Base-by-base conservation (phyloP, 2,888 invertebrate species). In the Saturnia japonica region DNA sequence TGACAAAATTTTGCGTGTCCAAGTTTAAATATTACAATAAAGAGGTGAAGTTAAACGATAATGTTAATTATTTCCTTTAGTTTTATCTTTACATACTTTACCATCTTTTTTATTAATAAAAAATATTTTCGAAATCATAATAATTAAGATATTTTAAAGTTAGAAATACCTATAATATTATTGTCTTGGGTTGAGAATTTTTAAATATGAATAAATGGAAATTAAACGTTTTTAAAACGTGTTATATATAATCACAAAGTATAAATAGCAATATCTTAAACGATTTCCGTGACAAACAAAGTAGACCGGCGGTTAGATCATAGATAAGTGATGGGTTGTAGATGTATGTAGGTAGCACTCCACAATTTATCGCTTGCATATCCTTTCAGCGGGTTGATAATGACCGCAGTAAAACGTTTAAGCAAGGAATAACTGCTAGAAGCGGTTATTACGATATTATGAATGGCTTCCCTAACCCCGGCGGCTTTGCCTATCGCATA, bases 341-440 rank as follows among this genome's bases (percentile, higher is more conserved):
- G 82, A 85, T 86, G 85, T 82, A 87, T 87, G 85, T 88, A 87
- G 85, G 88, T 87, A 85, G 82, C 85, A 85, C 82, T 88, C 77
- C 83, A 88, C 86, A 90, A 94, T 94, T 93, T 94, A 94, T 93
- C 85, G 93, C 89, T 84, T 93, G 93, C 91, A 94, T 93, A 94
- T 93, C 93, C 93, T 93, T 93, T 94, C 94, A 93, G 88, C 91
- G 93, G 89, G 89, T 91, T 91, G 93, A 93, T 94, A 94, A 94
- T 94, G 93, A 93, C 93, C 91, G 92, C 90, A 93, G 93, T 94
- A 91, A 93, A 94, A 91, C 94, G 93, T 91, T 93, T 93, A 93
- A 93, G 93, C 91, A 93, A 91, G 93, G 87, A 90, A 93, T 93
- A 93, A 93, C 92, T 91, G 93, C 85, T 93, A 86, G 91, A 88